Evolutionary conservation across 2,888 invertebrate genomes (phyloP).

Genomic region (Cheilosia scutellata): DNA sequence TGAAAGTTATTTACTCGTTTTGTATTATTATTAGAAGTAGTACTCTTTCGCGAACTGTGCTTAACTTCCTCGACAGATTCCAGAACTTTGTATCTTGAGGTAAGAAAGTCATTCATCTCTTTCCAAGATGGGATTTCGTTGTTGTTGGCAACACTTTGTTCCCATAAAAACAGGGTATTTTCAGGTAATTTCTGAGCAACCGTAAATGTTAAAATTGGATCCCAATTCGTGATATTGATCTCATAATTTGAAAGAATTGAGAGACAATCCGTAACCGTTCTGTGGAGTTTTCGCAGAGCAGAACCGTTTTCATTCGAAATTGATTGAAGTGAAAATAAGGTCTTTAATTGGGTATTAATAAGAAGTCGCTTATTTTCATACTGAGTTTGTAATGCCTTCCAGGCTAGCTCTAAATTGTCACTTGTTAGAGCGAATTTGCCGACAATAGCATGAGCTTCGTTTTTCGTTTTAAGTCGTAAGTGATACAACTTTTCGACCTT

Average conservation of each 20-base stretch:
- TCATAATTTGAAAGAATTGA: too few species aligned
- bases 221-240: neutral
- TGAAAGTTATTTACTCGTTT: slow-evolving; percentile 17
- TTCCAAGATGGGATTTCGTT: neutral
- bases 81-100: neutral
- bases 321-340: neutral
- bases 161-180: neutral
- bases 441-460: neutral
- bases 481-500: slow-evolving; percentile 15
- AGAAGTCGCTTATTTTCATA: neutral
- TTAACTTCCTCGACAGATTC: slow-evolving; percentile 29
- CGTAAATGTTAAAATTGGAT: neutral
- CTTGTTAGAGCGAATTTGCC: neutral
- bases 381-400: neutral
- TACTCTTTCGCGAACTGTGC: neutral
- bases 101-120: slow-evolving; percentile 3
- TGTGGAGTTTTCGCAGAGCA: too few species aligned
- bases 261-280: too few species aligned
- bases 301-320: too few species aligned
- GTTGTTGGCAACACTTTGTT: neutral
- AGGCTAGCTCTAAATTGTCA: neutral
- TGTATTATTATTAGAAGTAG: neutral
- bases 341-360: neutral
- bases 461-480: neutral
- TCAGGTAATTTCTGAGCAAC: neutral